Conservation (phyloP, 2,888 invertebrate species). For the Nycteola revayana region DNA sequence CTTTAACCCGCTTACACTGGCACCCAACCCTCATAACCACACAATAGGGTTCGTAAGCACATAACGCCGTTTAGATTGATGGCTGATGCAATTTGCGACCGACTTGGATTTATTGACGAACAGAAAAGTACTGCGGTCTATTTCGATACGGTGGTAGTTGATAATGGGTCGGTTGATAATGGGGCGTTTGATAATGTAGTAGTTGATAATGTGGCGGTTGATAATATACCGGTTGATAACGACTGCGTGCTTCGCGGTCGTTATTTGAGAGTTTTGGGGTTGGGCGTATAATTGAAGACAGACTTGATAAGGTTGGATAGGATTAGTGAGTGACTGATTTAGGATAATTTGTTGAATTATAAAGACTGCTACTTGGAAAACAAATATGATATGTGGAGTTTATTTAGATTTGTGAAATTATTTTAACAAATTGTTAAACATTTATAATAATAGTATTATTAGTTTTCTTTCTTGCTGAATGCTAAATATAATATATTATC, state of each 20-base stretch:
- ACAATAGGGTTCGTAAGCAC: constrained; percentile 67
- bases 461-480: too few species aligned
- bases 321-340: too few species aligned
- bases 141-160: constrained; percentile 6
- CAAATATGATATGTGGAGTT: too few species aligned
- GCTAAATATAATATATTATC: too few species aligned
- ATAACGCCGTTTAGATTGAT: constrained; percentile 77
- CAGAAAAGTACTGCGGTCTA: constrained; percentile 63
- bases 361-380: too few species aligned
- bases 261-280: constrained; percentile 13
- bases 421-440: too few species aligned
- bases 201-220: background rate
- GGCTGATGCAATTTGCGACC: constrained; percentile 76
- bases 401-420: too few species aligned
- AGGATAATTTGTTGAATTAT: too few species aligned
- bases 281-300: too few species aligned
- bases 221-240: constrained; percentile 9
- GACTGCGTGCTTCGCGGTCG: constrained; percentile 14
- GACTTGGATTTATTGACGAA: constrained; percentile 73
- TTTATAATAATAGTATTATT: too few species aligned
- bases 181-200: background rate
- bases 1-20: constrained; percentile 35
- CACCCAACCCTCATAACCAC: constrained; percentile 36
- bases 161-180: background rate
- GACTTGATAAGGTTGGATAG: too few species aligned